These are phyloP conservation scores for Hoplodrina ambigua DNA, from an alignment of 2,888 invertebrate species.

Conservation along the genomic window DNA sequence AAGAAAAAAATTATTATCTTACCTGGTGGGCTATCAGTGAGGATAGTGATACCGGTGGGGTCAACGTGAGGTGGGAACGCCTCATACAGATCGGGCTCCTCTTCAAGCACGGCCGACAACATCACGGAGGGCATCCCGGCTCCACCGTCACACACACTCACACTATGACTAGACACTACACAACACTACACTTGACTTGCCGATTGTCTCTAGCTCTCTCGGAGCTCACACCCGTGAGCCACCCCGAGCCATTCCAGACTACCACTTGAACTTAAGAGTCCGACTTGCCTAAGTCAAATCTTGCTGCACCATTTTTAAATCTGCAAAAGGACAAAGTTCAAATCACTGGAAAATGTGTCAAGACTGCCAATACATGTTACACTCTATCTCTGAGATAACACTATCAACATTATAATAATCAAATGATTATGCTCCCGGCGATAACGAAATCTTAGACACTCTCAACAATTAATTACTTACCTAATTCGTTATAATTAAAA, in stretches of 20 bases:
- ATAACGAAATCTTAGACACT: slow-evolving; percentile 73
- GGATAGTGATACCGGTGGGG: slow-evolving; percentile 93
- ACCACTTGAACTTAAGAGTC: slow-evolving; percentile 73
- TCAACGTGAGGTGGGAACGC: slow-evolving; percentile 96
- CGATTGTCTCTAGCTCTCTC: slow-evolving; percentile 76
- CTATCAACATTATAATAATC: slow-evolving; percentile 76
- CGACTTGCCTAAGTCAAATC: slow-evolving; percentile 87
- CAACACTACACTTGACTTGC: slow-evolving; percentile 83
- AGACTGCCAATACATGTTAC: slow-evolving; percentile 71
- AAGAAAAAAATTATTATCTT: slow-evolving; percentile 46
- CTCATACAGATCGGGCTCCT: slow-evolving; percentile 94
- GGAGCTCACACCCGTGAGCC: slow-evolving; percentile 84
- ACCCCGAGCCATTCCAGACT: slow-evolving; percentile 80
- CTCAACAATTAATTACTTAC: slow-evolving; percentile 76
- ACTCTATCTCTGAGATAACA: slow-evolving; percentile 73
- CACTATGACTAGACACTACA: slow-evolving; percentile 85
- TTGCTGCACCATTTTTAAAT: slow-evolving; percentile 90
- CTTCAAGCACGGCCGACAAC: slow-evolving; percentile 93
- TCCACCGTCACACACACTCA: slow-evolving; percentile 76
- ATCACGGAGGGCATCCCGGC: slow-evolving; percentile 91
- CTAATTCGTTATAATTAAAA: slow-evolving; percentile 87
- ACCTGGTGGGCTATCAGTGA: slow-evolving; percentile 92
- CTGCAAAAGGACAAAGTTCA: slow-evolving; percentile 80
- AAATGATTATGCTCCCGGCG: slow-evolving; percentile 72
- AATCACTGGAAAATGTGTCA: slow-evolving; percentile 74